These are phyloP conservation scores for Rhizoglyphus robini DNA, from an alignment of 1,140 invertebrate genomes.

Conservation along the genomic window DNA sequence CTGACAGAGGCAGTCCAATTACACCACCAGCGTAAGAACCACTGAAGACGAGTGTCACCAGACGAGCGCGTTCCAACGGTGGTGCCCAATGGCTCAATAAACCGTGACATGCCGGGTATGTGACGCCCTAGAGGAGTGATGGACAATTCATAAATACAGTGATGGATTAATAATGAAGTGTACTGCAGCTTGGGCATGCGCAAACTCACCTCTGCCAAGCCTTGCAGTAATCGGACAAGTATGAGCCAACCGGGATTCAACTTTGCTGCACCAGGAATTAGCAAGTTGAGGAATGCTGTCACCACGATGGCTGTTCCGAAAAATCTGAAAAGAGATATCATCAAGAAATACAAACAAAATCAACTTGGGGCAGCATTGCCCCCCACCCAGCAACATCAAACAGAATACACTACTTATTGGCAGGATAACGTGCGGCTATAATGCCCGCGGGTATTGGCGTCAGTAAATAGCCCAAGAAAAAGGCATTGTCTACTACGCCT, in stretches of 20 bases:
- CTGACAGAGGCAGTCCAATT: constrained; percentile 86
- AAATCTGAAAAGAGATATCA: constrained; percentile 42
- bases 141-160: constrained; percentile 20
- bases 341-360: constrained; percentile 2
- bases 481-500: constrained; percentile 85
- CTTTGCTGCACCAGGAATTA: constrained; percentile 78
- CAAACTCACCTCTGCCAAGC: constrained; percentile 71
- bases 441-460: constrained; percentile 98
- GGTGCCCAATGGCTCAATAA: constrained; percentile 99
- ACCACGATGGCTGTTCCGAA: constrained; percentile 90
- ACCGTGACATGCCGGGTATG: constrained; percentile 97
- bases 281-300: constrained; percentile 80
- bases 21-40: constrained; percentile 94
- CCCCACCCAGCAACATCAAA: background rate
- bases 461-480: constrained; percentile 96
- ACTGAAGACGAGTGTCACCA: constrained; percentile 92
- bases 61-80: constrained; percentile 81
- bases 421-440: constrained; percentile 90
- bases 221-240: constrained; percentile 77
- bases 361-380: background rate
- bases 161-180: too few relatives aligned
- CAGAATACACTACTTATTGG: constrained; percentile 58
- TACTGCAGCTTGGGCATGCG: too few relatives aligned
- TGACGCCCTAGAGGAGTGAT: constrained; percentile 63
- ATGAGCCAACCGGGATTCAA: constrained; percentile 65